Conservation (phyloP, 2,888 invertebrate genomes). For the Drosophila formosana region DNA sequence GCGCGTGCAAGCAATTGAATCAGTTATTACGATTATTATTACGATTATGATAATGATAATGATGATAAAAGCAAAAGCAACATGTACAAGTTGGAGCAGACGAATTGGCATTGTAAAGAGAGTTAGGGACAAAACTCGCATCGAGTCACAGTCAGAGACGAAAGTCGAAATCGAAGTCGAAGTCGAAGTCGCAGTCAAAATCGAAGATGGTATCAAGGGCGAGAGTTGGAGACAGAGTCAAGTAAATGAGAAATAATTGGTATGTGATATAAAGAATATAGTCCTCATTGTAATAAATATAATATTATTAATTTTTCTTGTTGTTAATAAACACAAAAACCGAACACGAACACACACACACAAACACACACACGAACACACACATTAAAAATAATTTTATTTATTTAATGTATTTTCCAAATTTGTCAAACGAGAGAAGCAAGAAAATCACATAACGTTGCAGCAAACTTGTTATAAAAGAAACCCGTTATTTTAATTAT, state of each 20-base stretch:
- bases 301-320: slow-evolving; percentile 70
- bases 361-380: slow-evolving; percentile 16
- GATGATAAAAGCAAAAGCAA: slow-evolving; percentile 38
- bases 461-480: slow-evolving; percentile 56
- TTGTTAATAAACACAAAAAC: slow-evolving; percentile 64
- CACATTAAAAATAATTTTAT: slow-evolving; percentile 54
- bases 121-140: slow-evolving; percentile 48
- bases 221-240: slow-evolving; percentile 55
- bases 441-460: slow-evolving; percentile 46
- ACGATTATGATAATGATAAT: slow-evolving; percentile 25
- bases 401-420: slow-evolving; percentile 64
- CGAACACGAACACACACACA: slow-evolving; percentile 6
- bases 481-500: slow-evolving; percentile 42
- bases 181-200: slow-evolving; percentile 5
- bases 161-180: slow-evolving; percentile 28
- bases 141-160: slow-evolving; percentile 59
- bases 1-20: slow-evolving; percentile 52
- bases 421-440: slow-evolving; percentile 32
- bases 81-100: slow-evolving; percentile 58
- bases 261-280: slow-evolving; percentile 85
- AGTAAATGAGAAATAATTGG: slow-evolving; percentile 83
- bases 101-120: slow-evolving; percentile 65
- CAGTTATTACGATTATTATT: slow-evolving; percentile 43
- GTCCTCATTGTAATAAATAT: slow-evolving; percentile 83
- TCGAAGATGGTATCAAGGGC: neutral